Evolutionary conservation across 2,888 invertebrate genomes (phyloP).

Genomic region (Xanthorhoe designata): DNA sequence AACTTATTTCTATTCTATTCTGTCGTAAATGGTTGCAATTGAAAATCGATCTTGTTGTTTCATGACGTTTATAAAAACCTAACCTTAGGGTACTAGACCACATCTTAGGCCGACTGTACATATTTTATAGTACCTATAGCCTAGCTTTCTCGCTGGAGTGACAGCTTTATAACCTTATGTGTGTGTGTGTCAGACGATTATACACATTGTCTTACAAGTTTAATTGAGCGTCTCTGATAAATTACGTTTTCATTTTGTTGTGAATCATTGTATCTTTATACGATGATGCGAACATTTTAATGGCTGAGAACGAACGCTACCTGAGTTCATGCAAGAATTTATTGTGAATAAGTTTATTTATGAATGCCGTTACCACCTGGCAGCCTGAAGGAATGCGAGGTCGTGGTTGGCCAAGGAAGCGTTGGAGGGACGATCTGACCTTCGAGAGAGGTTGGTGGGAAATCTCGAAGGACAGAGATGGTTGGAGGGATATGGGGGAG

Average conservation of each 20-base stretch:
- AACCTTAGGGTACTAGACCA: too few species aligned
- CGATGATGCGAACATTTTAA: slow-evolving; percentile 5
- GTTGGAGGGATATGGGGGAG: too few species aligned
- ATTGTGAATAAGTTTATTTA: not conserved
- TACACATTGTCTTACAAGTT: slow-evolving; percentile 31
- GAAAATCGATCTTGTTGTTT: too few species aligned
- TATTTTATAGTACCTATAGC: not conserved
- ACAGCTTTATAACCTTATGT: slow-evolving; percentile 18
- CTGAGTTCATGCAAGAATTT: not conserved
- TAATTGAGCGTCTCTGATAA: slow-evolving; percentile 30
- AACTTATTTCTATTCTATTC: too few species aligned
- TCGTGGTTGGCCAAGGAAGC: too few species aligned
- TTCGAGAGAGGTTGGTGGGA: too few species aligned
- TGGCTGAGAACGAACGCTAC: not conserved
- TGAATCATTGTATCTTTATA: slow-evolving; percentile 13
- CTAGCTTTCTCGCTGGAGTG: slow-evolving; percentile 17
- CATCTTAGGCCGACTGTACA: not conserved
- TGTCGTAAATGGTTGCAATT: too few species aligned
- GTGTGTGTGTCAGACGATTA: slow-evolving; percentile 32
- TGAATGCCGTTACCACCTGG: too few species aligned
- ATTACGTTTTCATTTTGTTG: slow-evolving; percentile 31
- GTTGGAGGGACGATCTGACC: too few species aligned
- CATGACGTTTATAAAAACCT: too few species aligned
- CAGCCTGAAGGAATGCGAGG: too few species aligned
- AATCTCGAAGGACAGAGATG: too few species aligned